Conservation (phyloP, 2,888 invertebrate species). For the Hemaris fuciformis region DNA sequence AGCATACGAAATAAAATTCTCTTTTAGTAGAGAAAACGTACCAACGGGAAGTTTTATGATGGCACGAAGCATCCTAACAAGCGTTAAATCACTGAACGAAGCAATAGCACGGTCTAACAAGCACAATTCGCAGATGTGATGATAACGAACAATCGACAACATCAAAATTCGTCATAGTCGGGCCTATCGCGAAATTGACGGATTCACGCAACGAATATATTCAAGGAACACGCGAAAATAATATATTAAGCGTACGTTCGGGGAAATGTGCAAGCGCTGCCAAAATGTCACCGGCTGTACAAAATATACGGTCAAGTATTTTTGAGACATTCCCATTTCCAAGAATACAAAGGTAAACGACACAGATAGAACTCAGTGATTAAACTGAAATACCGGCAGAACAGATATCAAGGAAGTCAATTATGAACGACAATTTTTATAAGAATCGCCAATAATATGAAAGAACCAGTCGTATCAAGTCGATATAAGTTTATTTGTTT, state of each 20-base stretch:
- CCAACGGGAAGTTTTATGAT: slow-evolving; percentile 30
- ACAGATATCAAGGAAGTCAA: not conserved
- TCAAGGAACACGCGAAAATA: slow-evolving; percentile 19
- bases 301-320: slow-evolving; percentile 37
- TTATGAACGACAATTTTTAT: not conserved
- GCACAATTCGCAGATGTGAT: slow-evolving; percentile 13
- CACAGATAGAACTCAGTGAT: slow-evolving; percentile 20
- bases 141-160: not conserved
- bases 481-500: slow-evolving; percentile 21
- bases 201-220: slow-evolving; percentile 1
- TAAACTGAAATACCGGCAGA: not conserved
- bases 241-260: slow-evolving; percentile 32
- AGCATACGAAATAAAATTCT: slow-evolving; percentile 37
- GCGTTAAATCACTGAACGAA: slow-evolving; percentile 22
- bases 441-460: not conserved
- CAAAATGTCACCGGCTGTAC: slow-evolving; percentile 41
- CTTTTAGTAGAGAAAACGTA: slow-evolving; percentile 53
- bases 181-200: slow-evolving; percentile 5
- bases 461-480: not conserved
- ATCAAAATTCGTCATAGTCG: not conserved
- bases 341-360: slow-evolving; percentile 55
- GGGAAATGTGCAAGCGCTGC: slow-evolving; percentile 39
- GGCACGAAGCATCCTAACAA: slow-evolving; percentile 18
- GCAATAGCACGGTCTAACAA: slow-evolving; percentile 14
- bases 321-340: slow-evolving; percentile 40